Evolutionary conservation across 2,797 vertebrate genomes (phyloP).

Genomic region (Denticeps clupeoides): DNA sequence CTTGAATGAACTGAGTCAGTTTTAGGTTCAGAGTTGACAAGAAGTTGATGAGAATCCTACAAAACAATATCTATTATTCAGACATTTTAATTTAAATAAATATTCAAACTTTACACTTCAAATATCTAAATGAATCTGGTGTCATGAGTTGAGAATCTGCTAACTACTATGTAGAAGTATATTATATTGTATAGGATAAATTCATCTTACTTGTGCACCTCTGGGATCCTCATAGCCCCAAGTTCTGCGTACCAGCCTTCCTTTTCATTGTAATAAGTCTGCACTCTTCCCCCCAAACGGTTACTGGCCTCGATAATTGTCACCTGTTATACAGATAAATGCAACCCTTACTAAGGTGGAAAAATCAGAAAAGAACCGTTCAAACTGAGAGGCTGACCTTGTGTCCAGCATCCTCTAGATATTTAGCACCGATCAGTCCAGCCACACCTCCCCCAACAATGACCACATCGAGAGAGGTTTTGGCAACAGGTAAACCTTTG

Average conservation of each 20-base stretch:
- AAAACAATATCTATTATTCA: not conserved
- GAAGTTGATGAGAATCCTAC: slow-evolving; percentile 57
- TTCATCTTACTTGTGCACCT: slow-evolving; percentile 60
- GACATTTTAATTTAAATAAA: too few species aligned
- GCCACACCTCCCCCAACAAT: slow-evolving; percentile 60
- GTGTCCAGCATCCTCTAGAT: slow-evolving; percentile 60
- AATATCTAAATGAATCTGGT: too few species aligned
- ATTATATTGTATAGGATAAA: not conserved
- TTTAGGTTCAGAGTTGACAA: slow-evolving; percentile 49
- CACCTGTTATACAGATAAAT: slow-evolving; percentile 44
- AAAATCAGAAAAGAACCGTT: not conserved
- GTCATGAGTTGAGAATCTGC: too few species aligned
- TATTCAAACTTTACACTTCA: too few species aligned
- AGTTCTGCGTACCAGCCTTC: slow-evolving; percentile 72
- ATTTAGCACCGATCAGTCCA: slow-evolving; percentile 62
- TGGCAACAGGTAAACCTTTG: slow-evolving; percentile 55
- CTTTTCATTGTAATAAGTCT: slow-evolving; percentile 59
- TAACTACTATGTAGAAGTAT: not conserved
- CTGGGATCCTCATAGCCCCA: slow-evolving; percentile 77
- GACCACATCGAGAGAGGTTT: slow-evolving; percentile 42
- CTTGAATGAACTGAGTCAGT: slow-evolving; percentile 52
- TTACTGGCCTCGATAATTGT: slow-evolving; percentile 67
- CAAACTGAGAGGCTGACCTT: slow-evolving; percentile 41
- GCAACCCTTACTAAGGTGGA: not conserved
- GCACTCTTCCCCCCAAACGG: slow-evolving; percentile 66